These are phyloP conservation scores for Tetraodon nigroviridis DNA, from an alignment of 2,113 vertebrate genomes.

Conservation along the genomic window DNA sequence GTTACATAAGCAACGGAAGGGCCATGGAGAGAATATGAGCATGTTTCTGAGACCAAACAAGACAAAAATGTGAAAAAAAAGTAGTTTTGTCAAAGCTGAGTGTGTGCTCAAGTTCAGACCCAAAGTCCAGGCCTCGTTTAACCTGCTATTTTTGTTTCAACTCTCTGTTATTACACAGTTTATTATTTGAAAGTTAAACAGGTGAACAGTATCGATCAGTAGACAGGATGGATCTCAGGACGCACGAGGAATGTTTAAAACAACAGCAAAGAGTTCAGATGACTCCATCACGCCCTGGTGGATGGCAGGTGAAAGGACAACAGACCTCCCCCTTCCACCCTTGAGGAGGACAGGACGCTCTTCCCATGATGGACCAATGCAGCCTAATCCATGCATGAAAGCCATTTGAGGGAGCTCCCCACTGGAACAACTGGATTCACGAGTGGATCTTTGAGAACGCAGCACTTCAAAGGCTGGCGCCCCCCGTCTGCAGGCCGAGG, in stretches of 20 bases:
- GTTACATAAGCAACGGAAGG: constrained; percentile 62
- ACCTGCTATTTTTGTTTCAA: too few species aligned
- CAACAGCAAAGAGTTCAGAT: constrained; percentile 8
- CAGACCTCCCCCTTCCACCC: constrained; percentile 24
- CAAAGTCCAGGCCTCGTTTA: too few species aligned
- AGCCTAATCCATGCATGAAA: constrained; percentile 55
- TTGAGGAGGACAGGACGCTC: constrained; percentile 28
- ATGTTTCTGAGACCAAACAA: not conserved
- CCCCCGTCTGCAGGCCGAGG: constrained; percentile 32
- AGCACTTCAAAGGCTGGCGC: constrained; percentile 45
- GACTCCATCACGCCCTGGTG: constrained; percentile 18
- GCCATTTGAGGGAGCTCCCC: constrained; percentile 38
- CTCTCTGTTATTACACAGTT: too few species aligned
- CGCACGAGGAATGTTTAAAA: constrained; percentile 4
- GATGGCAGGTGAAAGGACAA: constrained; percentile 54
- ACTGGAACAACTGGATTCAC: constrained; percentile 43
- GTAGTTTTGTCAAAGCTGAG: too few species aligned
- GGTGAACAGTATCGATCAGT: too few species aligned
- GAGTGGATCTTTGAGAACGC: constrained; percentile 34
- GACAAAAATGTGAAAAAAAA: constrained; percentile 2
- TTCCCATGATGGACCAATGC: constrained; percentile 30
- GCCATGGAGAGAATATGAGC: constrained; percentile 32
- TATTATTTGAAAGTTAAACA: too few species aligned
- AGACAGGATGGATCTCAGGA: not conserved
- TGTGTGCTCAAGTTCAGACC: too few species aligned